Conservation (phyloP, 1,140 invertebrate genomes). For the Pseudomyrmex pallidus region DNA sequence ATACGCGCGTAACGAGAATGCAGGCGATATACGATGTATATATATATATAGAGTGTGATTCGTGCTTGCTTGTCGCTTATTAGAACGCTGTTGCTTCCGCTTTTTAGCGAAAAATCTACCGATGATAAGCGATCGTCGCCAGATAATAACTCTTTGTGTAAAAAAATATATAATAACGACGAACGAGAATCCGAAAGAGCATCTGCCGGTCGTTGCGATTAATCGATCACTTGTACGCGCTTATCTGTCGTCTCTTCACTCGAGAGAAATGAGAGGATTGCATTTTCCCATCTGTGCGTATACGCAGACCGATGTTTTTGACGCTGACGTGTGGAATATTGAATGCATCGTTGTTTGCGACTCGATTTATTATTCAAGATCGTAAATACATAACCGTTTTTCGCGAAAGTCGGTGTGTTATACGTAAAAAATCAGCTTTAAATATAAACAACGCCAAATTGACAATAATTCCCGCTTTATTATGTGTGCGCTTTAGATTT, state of each 20-base stretch:
- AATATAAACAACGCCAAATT: not conserved
- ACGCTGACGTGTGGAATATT: too few species aligned
- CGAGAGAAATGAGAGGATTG: not conserved
- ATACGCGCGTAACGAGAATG: not conserved
- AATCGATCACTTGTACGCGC: constrained; percentile 3
- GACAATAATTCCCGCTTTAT: too few species aligned
- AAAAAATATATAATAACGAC: constrained; percentile 13
- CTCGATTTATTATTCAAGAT: not conserved
- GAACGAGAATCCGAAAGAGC: not conserved
- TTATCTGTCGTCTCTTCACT: constrained; percentile 26
- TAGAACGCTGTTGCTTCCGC: not conserved
- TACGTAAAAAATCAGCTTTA: too few species aligned
- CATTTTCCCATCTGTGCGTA: constrained; percentile 4
- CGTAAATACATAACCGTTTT: not conserved
- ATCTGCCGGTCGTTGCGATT: not conserved
- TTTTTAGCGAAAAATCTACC: not conserved
- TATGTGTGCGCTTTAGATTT: too few species aligned
- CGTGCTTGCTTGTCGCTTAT: constrained; percentile 9
- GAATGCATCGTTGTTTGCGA: not conserved
- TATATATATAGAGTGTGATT: not conserved
- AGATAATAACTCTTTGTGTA: constrained; percentile 3
- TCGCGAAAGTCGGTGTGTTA: too few species aligned
- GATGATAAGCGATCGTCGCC: constrained; percentile 6
- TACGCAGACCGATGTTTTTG: not conserved
- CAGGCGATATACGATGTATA: too few species aligned